These are phyloP conservation scores for Platysteira castanea DNA, from an alignment of 2,113 vertebrate genomes.

Conservation along the genomic window DNA sequence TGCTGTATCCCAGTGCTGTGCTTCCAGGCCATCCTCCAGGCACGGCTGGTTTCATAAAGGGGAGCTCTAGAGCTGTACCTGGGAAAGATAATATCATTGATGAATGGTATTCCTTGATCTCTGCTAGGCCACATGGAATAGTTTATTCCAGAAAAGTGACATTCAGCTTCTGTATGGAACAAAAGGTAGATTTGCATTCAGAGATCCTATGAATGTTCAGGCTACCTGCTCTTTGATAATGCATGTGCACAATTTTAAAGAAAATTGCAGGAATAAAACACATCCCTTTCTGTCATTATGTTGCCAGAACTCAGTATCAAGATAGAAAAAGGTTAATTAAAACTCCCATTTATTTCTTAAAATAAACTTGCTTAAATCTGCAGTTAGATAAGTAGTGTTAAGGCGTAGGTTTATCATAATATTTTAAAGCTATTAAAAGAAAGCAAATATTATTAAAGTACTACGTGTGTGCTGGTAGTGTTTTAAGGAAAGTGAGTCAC, in stretches of 20 bases:
- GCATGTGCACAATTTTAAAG: background rate
- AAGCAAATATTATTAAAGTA: background rate
- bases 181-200: background rate
- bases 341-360: background rate
- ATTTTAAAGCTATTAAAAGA: conserved; percentile 22
- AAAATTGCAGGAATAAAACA: background rate
- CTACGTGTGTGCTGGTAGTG: background rate
- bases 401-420: background rate
- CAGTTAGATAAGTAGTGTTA: background rate
- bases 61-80: background rate
- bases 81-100: background rate
- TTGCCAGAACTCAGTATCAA: background rate
- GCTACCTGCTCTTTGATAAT: background rate
- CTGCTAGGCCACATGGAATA: background rate
- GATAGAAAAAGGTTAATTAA: background rate
- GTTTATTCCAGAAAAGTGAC: background rate
- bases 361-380: background rate
- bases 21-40: background rate
- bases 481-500: background rate
- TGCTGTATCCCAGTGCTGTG: background rate
- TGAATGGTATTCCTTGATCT: background rate
- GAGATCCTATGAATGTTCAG: background rate
- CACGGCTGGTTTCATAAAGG: background rate
- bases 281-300: background rate
- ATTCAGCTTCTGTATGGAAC: background rate